phyloP scores from a whole-genome alignment of 2,888 invertebrate species.

The Amphipoea lucens region DNA sequence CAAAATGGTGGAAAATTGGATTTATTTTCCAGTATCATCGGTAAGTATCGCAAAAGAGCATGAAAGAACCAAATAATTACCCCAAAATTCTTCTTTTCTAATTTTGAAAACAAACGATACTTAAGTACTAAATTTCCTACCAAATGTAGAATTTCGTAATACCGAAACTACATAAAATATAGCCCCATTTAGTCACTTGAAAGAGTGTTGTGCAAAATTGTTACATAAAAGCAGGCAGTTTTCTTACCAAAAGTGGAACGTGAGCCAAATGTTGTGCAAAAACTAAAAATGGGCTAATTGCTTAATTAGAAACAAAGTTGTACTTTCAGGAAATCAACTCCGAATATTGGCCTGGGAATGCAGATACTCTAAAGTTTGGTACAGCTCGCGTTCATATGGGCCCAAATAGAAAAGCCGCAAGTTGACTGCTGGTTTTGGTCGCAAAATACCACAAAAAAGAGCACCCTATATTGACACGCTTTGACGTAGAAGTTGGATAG shows the following conservation, averaged over 20 bases:
- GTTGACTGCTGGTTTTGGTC: slow-evolving; percentile 55
- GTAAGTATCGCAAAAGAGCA: neutral
- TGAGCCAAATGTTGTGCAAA: slow-evolving; percentile 49
- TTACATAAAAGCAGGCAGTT: slow-evolving; percentile 50
- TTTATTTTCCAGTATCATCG: neutral
- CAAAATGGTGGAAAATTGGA: neutral
- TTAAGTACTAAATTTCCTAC: neutral
- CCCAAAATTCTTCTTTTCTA: neutral
- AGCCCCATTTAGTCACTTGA: slow-evolving; percentile 42
- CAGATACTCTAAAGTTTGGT: slow-evolving; percentile 47
- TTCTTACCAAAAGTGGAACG: slow-evolving; percentile 51
- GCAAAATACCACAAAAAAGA: slow-evolving; percentile 59
- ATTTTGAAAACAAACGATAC: slow-evolving; percentile 22
- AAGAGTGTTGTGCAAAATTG: slow-evolving; percentile 25
- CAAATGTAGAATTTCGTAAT: slow-evolving; percentile 19
- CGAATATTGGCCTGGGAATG: slow-evolving; percentile 43
- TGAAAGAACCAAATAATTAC: neutral
- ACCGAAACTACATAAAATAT: slow-evolving; percentile 40
- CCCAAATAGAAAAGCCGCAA: slow-evolving; percentile 57
- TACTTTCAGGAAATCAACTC: slow-evolving; percentile 44
- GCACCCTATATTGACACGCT: slow-evolving; percentile 58
- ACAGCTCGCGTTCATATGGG: slow-evolving; percentile 35
- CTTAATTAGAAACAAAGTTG: slow-evolving; percentile 57
- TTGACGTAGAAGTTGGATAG: slow-evolving; percentile 56
- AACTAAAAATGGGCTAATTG: slow-evolving; percentile 57